Conservation (phyloP, 2,888 invertebrate genomes). For the Tridacna gigas region DNA sequence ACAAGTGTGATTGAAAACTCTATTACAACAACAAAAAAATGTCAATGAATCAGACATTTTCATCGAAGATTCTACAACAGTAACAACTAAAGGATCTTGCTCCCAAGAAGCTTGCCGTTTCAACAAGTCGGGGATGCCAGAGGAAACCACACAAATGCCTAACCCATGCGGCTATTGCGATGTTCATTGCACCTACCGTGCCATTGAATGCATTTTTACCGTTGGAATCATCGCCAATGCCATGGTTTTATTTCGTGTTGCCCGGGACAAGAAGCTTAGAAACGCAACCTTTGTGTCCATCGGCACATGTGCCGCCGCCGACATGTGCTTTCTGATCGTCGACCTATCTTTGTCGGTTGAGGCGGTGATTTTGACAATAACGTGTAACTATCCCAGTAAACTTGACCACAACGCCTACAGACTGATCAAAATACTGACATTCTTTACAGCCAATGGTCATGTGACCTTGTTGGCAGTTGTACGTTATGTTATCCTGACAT, state of each 20-base stretch:
- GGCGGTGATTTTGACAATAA: not conserved
- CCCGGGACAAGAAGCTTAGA: constrained; percentile 27
- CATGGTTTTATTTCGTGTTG: constrained; percentile 37
- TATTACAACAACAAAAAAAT: too few relatives aligned
- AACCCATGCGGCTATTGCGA: constrained; percentile 40
- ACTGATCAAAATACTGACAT: not conserved
- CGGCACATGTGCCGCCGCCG: constrained; percentile 38
- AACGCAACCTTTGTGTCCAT: constrained; percentile 52
- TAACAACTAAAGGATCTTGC: too few relatives aligned
- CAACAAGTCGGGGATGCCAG: too few relatives aligned
- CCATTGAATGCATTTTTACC: constrained; percentile 26
- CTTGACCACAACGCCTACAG: not conserved
- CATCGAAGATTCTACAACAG: too few relatives aligned
- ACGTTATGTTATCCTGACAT: not conserved
- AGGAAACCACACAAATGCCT: too few relatives aligned
- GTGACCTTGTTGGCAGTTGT: constrained; percentile 2
- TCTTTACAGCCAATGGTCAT: not conserved
- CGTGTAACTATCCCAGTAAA: not conserved
- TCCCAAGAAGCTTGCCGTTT: too few relatives aligned
- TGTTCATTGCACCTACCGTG: constrained; percentile 28
- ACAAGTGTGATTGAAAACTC: too few relatives aligned
- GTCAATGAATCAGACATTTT: too few relatives aligned
- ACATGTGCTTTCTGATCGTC: constrained; percentile 25
- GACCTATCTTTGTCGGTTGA: not conserved
- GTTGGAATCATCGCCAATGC: not conserved